phyloP scores from a whole-genome alignment of 2,888 invertebrate genomes.

The Tinea trinotella region DNA sequence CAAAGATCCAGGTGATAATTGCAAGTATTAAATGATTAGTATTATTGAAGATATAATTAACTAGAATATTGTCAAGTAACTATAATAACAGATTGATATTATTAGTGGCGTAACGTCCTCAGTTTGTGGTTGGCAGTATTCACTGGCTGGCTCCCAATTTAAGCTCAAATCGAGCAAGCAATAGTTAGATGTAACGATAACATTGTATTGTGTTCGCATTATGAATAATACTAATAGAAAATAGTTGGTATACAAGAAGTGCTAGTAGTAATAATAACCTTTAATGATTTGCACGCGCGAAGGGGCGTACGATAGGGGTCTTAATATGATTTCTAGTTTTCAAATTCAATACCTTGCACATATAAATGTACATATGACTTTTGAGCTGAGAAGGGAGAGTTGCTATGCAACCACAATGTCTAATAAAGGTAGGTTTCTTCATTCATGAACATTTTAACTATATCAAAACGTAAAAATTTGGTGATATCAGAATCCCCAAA shows the following conservation, averaged over 20 bases:
- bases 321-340: no score
- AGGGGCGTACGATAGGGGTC: no score
- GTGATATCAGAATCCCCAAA: no score
- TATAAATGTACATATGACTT: no score
- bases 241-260: conserved; percentile 27
- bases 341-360: no score
- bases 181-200: conserved; percentile 23
- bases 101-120: conserved; percentile 11
- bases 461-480: no score
- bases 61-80: conserved; percentile 4
- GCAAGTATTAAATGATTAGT: not conserved
- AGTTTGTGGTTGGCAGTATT: conserved; percentile 44
- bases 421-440: no score
- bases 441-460: no score
- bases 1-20: conserved; percentile 2
- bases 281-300: no score
- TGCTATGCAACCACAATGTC: no score
- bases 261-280: no score
- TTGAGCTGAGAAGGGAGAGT: no score
- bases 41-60: not conserved
- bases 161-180: conserved; percentile 38
- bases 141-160: conserved; percentile 53
- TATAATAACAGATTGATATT: conserved; percentile 2
- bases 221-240: conserved; percentile 26
- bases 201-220: conserved; percentile 30